phyloP scores from a whole-genome alignment of 2,113 vertebrate species.

The Orientallactaga bullata region DNA sequence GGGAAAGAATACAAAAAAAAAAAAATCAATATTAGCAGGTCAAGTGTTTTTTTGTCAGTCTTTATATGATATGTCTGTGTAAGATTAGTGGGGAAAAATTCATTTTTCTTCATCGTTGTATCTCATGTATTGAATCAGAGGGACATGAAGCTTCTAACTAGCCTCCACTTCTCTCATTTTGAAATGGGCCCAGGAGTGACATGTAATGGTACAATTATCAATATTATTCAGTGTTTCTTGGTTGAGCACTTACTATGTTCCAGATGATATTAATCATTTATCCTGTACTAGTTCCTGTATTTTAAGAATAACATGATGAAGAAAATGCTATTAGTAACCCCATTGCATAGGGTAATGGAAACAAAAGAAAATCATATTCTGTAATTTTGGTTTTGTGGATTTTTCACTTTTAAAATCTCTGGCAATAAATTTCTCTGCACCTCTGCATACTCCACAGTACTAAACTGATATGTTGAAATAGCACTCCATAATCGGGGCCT shows the following conservation, averaged over 20 bases:
- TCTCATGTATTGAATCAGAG: neutral
- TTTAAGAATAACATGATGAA: neutral
- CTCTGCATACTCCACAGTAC: neutral
- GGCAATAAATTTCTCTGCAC: neutral
- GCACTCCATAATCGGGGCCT: neutral
- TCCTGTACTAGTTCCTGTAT: neutral
- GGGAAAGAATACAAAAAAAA: neutral
- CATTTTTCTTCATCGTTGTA: neutral
- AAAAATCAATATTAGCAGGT: neutral
- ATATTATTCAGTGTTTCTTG: conserved; percentile 29
- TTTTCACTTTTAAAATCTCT: conserved; percentile 15
- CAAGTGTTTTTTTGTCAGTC: neutral
- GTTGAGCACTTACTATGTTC: neutral
- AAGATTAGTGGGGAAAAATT: neutral
- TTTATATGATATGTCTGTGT: neutral
- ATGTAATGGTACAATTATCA: neutral
- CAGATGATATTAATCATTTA: neutral
- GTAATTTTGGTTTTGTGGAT: neutral
- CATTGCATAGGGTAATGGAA: neutral
- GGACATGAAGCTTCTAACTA: neutral
- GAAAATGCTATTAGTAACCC: neutral
- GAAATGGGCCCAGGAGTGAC: neutral
- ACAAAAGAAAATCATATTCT: neutral
- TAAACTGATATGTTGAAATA: neutral
- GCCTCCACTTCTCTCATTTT: neutral